A percentile compares a stretch with the other conserved stretches of the same genome.
These are phyloP conservation scores for Recurvirostra avosetta DNA, from an alignment of 2,113 vertebrate species.

Conservation along the genomic window DNA sequence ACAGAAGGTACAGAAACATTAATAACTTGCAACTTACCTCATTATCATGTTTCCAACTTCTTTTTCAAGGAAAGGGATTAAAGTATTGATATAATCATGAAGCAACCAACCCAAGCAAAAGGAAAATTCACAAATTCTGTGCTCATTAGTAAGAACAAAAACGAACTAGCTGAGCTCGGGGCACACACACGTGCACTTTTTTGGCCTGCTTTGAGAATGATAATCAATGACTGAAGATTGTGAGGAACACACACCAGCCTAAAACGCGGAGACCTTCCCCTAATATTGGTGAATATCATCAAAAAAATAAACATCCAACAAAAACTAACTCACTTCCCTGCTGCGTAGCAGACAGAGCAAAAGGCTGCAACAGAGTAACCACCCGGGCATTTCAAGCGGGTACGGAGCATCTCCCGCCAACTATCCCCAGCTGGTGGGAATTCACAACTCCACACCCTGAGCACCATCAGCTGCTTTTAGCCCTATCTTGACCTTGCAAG, in stretches of 20 bases:
- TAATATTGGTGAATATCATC: rapidly evolving
- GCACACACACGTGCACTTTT: not conserved
- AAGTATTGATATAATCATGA: not conserved
- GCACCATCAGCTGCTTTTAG: not conserved
- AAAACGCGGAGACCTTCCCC: too few species aligned
- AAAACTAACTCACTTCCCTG: not conserved
- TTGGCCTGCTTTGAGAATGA: not conserved
- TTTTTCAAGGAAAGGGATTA: too few species aligned
- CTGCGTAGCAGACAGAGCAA: rapidly evolving
- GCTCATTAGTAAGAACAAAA: not conserved
- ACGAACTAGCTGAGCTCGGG: not conserved
- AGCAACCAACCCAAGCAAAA: not conserved
- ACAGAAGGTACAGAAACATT: not conserved
- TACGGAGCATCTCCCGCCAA: not conserved
- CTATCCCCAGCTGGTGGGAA: not conserved
- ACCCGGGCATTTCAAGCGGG: not conserved
- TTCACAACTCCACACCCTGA: not conserved
- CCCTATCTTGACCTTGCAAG: not conserved
- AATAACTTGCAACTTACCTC: not conserved
- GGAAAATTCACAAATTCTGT: not conserved
- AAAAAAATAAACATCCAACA: not conserved
- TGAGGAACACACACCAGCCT: not conserved
- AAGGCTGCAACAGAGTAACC: rapidly evolving
- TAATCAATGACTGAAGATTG: rapidly evolving
- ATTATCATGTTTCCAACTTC: too few species aligned